Evolutionary conservation across 1,140 invertebrate species (phyloP).

Genomic region (Cryptotermes secundus): DNA sequence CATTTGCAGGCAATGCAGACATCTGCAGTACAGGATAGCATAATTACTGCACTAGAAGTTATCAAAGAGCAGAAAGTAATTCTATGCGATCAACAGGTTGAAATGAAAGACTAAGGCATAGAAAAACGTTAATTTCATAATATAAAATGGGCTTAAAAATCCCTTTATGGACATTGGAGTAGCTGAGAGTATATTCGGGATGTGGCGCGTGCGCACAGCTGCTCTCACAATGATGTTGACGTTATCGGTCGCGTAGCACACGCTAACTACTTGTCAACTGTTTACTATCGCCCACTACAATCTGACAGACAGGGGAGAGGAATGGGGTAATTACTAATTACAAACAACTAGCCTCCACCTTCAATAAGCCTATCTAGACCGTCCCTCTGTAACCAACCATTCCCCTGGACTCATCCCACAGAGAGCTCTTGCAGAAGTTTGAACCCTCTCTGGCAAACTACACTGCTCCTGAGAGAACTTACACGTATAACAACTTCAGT

Average conservation of each 20-base stretch:
- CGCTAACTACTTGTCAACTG: slow-evolving; percentile 14
- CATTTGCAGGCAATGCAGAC: too few species aligned
- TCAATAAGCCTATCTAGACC: neutral
- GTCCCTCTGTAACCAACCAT: neutral
- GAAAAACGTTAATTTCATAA: too few species aligned
- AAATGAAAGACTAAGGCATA: too few species aligned
- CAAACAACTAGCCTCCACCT: neutral
- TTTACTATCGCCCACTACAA: neutral
- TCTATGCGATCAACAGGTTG: too few species aligned
- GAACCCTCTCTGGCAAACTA: neutral
- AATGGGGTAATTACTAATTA: neutral
- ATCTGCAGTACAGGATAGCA: too few species aligned
- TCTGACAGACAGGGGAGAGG: neutral
- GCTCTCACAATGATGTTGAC: neutral
- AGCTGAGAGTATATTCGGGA: neutral
- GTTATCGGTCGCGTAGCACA: neutral
- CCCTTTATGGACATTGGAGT: too few species aligned
- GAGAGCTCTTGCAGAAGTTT: neutral
- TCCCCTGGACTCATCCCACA: neutral
- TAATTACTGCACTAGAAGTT: too few species aligned
- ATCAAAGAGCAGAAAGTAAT: too few species aligned
- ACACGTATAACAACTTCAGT: neutral
- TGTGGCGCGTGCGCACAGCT: neutral
- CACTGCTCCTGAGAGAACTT: neutral
- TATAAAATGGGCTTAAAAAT: too few species aligned